These are phyloP conservation scores for Amia ocellicauda DNA, from an alignment of 2,113 vertebrate species.

Conservation along the genomic window DNA sequence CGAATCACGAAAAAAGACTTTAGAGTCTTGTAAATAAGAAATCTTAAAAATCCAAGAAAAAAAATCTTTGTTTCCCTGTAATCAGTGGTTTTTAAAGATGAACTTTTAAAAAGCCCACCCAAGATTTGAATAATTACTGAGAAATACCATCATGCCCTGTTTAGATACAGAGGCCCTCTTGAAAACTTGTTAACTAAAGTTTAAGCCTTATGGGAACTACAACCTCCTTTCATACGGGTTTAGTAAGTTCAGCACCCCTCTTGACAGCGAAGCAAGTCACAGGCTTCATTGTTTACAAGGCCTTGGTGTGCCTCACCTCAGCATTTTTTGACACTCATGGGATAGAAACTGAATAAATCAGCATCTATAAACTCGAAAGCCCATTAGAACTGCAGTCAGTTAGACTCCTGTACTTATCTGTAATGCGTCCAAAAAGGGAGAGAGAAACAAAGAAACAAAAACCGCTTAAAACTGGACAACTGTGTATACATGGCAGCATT, in stretches of 20 bases:
- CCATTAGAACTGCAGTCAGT: slow-evolving; percentile 15
- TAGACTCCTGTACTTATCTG: slow-evolving; percentile 34
- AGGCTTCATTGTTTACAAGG: slow-evolving; percentile 21
- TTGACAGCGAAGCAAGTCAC: slow-evolving; percentile 9
- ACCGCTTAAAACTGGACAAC: not conserved
- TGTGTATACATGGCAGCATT: not conserved
- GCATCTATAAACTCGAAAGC: slow-evolving; percentile 26
- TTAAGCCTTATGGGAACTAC: not conserved
- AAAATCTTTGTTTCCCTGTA: slow-evolving; percentile 37
- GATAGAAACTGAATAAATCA: slow-evolving; percentile 22
- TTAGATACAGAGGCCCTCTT: not conserved
- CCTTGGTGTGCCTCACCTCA: slow-evolving; percentile 12
- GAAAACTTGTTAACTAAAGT: not conserved
- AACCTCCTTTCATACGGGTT: not conserved
- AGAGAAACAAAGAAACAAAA: not conserved
- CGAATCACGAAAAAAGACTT: slow-evolving; percentile 24
- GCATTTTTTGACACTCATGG: slow-evolving; percentile 24
- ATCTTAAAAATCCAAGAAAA: slow-evolving; percentile 45
- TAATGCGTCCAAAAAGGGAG: slow-evolving; percentile 37
- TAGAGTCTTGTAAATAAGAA: slow-evolving; percentile 39
- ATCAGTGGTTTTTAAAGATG: slow-evolving; percentile 37
- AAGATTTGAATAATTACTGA: slow-evolving; percentile 5
- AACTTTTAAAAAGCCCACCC: not conserved
- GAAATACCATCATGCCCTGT: not conserved
- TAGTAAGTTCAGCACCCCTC: not conserved